Evolutionary conservation across 2,113 vertebrate species (phyloP).

Genomic region (Callocephalon fimbriatum): DNA sequence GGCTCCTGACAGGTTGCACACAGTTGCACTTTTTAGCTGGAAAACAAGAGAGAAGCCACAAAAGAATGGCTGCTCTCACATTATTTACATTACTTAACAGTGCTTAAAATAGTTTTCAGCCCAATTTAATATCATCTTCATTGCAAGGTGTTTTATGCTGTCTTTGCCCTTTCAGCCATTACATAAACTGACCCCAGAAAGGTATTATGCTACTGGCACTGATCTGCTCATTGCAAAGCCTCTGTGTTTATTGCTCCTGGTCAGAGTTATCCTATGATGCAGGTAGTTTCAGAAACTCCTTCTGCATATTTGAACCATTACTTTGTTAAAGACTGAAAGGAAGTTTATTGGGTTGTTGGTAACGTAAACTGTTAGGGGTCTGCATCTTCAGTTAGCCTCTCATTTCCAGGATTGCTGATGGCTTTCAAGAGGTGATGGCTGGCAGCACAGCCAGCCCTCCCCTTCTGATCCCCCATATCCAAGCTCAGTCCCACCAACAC

Average conservation of each 20-base stretch:
- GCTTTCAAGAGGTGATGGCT: not conserved
- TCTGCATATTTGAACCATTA: not conserved
- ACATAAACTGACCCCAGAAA: not conserved
- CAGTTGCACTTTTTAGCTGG: too few relatives aligned
- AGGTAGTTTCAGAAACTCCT: not conserved
- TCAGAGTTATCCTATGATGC: accelerated
- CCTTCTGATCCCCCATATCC: not conserved
- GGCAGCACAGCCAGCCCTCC: not conserved
- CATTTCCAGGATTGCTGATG: not conserved
- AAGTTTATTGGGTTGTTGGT: accelerated
- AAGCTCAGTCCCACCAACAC: accelerated
- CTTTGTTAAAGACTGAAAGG: not conserved
- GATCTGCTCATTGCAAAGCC: not conserved
- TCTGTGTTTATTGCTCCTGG: not conserved
- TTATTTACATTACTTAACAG: not conserved
- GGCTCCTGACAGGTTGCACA: too few relatives aligned
- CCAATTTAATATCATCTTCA: not conserved
- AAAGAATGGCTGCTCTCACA: accelerated
- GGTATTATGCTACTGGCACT: not conserved
- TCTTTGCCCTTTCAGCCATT: not conserved
- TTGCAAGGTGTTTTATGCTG: not conserved
- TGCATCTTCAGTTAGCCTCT: not conserved
- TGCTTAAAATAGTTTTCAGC: not conserved
- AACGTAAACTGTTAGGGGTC: not conserved
- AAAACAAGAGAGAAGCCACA: too few relatives aligned